Percentiles rank a stretch among this genome's conserved stretches.
Evolutionary conservation across 2,113 vertebrate species (phyloP).

Genomic region (Monarcha castaneiventris): DNA sequence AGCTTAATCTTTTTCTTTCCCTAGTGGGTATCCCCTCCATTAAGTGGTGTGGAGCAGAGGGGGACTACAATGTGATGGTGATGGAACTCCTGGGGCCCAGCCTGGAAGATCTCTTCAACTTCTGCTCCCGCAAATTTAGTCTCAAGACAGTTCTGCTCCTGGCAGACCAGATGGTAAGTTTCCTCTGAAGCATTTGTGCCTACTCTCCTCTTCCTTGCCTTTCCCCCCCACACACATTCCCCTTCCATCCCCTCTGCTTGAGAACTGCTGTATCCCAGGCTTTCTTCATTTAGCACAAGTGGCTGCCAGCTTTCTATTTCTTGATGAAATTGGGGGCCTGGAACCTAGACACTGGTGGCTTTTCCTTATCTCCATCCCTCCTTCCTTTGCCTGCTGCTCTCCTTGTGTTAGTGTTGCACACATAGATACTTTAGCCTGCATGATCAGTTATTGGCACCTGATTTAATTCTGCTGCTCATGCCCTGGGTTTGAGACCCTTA

Average conservation of each 20-base stretch:
- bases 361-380: not conserved
- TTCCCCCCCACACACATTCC: not conserved
- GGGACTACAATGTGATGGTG: constrained; percentile 98
- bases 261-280: not conserved
- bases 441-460: not conserved
- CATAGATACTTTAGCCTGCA: not conserved
- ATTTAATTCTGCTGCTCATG: not conserved
- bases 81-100: constrained; percentile 97
- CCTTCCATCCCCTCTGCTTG: not conserved
- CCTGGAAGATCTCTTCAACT: constrained; percentile 97
- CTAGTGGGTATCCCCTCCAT: constrained; percentile 96
- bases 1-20: not conserved
- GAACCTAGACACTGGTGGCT: not conserved
- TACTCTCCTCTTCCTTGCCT: not conserved
- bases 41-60: constrained; percentile 97
- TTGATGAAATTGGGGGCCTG: not conserved
- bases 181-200: not conserved
- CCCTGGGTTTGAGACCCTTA: not conserved
- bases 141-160: constrained; percentile 94
- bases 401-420: not conserved
- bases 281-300: not conserved
- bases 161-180: constrained; percentile 94
- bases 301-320: not conserved
- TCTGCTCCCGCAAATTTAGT: constrained; percentile 98
- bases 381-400: not conserved